These are phyloP conservation scores for Zaprionus gabonicus DNA, from an alignment of 1,140 invertebrate genomes.

Conservation along the genomic window DNA sequence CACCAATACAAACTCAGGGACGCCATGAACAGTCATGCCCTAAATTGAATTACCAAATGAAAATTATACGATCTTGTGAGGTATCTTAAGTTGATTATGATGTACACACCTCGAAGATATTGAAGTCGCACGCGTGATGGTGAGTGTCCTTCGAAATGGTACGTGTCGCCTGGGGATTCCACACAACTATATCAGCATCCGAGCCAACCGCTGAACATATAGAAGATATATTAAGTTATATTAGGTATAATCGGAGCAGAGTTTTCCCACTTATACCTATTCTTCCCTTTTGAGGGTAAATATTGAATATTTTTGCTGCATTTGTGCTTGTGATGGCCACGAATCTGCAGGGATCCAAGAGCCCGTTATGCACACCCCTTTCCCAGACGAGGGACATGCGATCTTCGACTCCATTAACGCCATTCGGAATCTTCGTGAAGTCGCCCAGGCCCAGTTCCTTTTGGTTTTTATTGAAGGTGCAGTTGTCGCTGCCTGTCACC, in stretches of 20 bases:
- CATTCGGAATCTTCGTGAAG: constrained; percentile 99
- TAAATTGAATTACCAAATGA: background rate
- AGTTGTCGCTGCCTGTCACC: constrained; percentile 97
- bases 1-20: constrained; percentile 95
- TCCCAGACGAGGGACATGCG: constrained; percentile 99
- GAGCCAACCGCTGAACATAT: constrained; percentile 89
- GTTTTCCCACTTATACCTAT: constrained; percentile 86
- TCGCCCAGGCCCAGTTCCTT: constrained; percentile 96
- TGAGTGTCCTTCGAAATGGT: constrained; percentile 97
- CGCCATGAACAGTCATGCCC: constrained; percentile 93
- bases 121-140: constrained; percentile 97
- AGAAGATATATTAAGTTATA: background rate
- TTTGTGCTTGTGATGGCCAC: constrained; percentile 98
- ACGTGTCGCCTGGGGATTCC: constrained; percentile 94
- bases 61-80: background rate
- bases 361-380: constrained; percentile 96
- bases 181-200: constrained; percentile 99
- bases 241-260: background rate
- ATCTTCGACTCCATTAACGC: constrained; percentile 99
- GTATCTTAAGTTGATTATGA: background rate
- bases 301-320: constrained; percentile 98
- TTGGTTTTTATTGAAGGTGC: constrained; percentile 96
- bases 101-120: constrained; percentile 94
- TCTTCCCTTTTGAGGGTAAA: constrained; percentile 98
- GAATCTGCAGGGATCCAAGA: constrained; percentile 96